Percentiles rank a stretch among this genome's conserved stretches.
Conservation (phyloP, 2,888 invertebrate genomes). For the Xestoiulus laeticollis region DNA sequence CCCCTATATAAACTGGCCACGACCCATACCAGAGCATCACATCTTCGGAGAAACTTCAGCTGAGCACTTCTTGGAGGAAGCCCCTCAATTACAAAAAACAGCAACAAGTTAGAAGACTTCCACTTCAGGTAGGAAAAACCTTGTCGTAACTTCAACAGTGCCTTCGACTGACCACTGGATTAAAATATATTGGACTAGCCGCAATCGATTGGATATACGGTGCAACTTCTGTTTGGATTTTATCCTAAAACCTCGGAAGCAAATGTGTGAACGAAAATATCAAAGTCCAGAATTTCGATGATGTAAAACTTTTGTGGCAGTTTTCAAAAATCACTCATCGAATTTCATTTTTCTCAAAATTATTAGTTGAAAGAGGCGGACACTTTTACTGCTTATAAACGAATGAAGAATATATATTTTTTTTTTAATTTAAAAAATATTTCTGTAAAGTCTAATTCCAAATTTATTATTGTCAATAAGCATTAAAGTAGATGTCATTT, state of each 20-base stretch:
- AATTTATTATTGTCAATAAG: too few relatives aligned
- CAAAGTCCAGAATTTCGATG: background rate
- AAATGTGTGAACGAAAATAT: background rate
- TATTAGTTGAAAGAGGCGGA: too few relatives aligned
- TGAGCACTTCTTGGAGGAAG: conserved; percentile 18
- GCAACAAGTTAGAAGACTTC: conserved; percentile 35
- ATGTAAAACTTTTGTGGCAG: background rate
- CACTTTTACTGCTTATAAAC: background rate
- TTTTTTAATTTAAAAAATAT: background rate
- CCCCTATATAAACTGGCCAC: conserved; percentile 50
- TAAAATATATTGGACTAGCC: background rate
- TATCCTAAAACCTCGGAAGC: background rate
- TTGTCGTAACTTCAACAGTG: background rate
- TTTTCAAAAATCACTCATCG: background rate
- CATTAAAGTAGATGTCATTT: too few relatives aligned
- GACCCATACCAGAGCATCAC: conserved; percentile 32
- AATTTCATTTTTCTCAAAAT: too few relatives aligned
- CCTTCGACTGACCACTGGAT: conserved; percentile 14
- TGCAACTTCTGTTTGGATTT: background rate
- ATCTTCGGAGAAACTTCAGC: conserved; percentile 30
- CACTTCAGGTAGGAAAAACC: conserved; percentile 32
- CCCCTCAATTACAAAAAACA: background rate
- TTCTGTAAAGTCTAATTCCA: background rate
- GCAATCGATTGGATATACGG: background rate
- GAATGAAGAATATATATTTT: background rate